phyloP scores from a whole-genome alignment of 2,113 vertebrate genomes.

The Corythoichthys haematopterus region DNA sequence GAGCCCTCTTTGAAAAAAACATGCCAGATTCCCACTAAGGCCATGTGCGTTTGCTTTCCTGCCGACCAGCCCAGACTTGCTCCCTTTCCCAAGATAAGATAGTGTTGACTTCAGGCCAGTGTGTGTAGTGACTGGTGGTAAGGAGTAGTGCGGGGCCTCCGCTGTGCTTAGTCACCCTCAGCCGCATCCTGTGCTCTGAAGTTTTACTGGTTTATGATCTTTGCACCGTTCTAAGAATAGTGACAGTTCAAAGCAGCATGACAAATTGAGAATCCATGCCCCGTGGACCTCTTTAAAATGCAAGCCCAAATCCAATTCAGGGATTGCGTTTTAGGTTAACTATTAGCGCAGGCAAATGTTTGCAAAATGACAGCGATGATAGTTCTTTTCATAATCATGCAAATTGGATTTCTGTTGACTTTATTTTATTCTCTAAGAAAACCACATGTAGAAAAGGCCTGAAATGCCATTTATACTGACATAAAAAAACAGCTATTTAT shows the following conservation, averaged over 20 bases:
- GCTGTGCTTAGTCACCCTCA: constrained; percentile 60
- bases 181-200: constrained; percentile 69
- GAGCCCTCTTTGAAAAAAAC: constrained; percentile 21
- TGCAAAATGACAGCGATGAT: background rate
- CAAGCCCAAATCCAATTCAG: constrained; percentile 36
- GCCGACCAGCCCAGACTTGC: constrained; percentile 55
- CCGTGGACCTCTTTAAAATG: constrained; percentile 57
- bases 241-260: constrained; percentile 71
- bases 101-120: constrained; percentile 57
- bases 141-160: constrained; percentile 30
- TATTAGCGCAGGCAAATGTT: background rate
- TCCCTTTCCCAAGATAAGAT: constrained; percentile 60
- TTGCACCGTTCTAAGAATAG: constrained; percentile 53
- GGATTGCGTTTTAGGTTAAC: constrained; percentile 13
- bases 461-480: no score
- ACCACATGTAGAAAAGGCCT: background rate
- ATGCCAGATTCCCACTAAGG: constrained; percentile 18
- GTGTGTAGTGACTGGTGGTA: constrained; percentile 24
- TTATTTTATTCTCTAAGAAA: constrained; percentile 2
- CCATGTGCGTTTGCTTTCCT: constrained; percentile 27
- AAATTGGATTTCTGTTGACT: background rate
- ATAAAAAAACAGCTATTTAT: no score
- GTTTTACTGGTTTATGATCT: constrained; percentile 72
- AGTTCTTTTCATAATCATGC: background rate
- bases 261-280: constrained; percentile 63